Conservation (phyloP, 64 coral and sea anemone genomes). For the Pocillopora damicornis region DNA sequence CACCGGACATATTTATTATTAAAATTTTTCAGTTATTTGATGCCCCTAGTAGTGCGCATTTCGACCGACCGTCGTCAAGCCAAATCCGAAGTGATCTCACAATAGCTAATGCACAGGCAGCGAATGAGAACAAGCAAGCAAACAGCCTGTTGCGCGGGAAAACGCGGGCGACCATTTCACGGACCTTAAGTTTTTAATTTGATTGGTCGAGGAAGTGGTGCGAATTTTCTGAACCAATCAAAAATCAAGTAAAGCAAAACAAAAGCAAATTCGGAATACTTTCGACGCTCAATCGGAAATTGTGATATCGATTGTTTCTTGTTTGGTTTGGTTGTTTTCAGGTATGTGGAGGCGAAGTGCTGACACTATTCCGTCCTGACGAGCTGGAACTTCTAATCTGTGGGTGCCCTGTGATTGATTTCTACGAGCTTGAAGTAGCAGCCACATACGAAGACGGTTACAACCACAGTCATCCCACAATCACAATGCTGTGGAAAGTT, state of each 20-base stretch:
- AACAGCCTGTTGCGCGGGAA: too few relatives aligned
- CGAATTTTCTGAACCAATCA: too few relatives aligned
- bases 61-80: too few relatives aligned
- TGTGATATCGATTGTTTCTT: too few relatives aligned
- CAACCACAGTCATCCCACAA: conserved; percentile 57
- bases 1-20: neutral
- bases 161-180: too few relatives aligned
- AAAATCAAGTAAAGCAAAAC: too few relatives aligned
- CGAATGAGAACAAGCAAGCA: neutral
- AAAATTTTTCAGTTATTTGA: neutral
- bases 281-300: too few relatives aligned
- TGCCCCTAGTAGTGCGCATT: neutral
- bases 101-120: too few relatives aligned
- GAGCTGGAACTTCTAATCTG: conserved; percentile 87
- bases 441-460: conserved; percentile 89
- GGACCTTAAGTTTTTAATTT: too few relatives aligned
- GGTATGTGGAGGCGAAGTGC: conserved; percentile 85
- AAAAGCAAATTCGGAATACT: neutral
- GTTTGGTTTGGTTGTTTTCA: conserved; percentile 3
- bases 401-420: conserved; percentile 82
- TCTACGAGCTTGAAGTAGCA: conserved; percentile 62
- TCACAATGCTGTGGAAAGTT: conserved; percentile 69
- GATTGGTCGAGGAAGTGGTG: too few relatives aligned
- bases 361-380: conserved; percentile 78
- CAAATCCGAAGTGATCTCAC: too few relatives aligned